Percentiles rank a stretch among this genome's conserved stretches.
phyloP scores from a whole-genome alignment of 2,113 vertebrate species.

The Hylia prasina region DNA sequence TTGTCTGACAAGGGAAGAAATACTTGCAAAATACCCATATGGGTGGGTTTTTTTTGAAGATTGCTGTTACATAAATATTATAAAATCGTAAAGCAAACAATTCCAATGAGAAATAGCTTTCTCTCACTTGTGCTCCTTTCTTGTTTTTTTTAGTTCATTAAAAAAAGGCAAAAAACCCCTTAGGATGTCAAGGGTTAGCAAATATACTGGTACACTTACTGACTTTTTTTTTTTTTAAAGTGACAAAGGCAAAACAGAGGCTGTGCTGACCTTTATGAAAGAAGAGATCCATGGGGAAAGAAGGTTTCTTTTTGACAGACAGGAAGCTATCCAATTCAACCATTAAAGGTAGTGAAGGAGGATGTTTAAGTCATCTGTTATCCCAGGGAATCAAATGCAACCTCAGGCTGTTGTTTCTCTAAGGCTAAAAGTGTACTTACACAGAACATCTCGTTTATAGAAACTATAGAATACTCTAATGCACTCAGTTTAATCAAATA shows the following conservation, averaged over 20 bases:
- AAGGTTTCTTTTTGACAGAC: not conserved
- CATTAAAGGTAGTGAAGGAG: not conserved
- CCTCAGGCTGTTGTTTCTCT: not conserved
- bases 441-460: not conserved
- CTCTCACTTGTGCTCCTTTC: not conserved
- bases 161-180: accelerated
- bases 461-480: not conserved
- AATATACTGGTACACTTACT: not conserved
- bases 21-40: not conserved
- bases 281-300: not conserved
- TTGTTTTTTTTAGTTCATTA: not conserved
- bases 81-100: not conserved
- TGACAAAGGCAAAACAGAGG: not conserved
- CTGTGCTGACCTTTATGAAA: not conserved
- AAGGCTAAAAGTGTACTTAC: not conserved
- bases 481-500: not conserved
- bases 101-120: not conserved
- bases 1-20: not conserved
- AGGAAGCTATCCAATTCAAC: not conserved
- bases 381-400: not conserved
- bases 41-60: not conserved
- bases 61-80: not conserved
- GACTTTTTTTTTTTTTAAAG: not conserved
- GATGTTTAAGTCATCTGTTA: not conserved
- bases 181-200: not conserved